Evolutionary conservation across 2,797 vertebrate species (phyloP).

Genomic region (Arrhamphus sclerolepis): DNA sequence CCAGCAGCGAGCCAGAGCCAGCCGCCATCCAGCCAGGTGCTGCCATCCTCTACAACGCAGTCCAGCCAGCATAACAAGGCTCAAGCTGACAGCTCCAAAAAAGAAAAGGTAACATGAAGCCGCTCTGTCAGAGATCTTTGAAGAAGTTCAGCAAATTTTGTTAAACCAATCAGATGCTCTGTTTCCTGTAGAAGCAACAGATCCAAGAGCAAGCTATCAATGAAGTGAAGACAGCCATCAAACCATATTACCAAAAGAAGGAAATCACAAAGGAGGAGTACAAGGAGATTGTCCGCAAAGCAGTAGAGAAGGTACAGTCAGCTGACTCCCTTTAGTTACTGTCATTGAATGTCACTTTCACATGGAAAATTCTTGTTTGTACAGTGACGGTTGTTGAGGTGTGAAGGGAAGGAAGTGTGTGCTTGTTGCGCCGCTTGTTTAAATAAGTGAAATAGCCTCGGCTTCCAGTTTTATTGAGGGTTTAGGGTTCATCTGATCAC

Average conservation of each 20-base stretch:
- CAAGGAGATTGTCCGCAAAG: conserved; percentile 98
- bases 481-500: too few relatives aligned
- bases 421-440: too few relatives aligned
- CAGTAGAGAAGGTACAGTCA: conserved; percentile 90
- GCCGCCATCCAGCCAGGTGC: conserved; percentile 77
- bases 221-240: conserved; percentile 95
- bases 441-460: too few relatives aligned
- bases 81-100: conserved; percentile 94
- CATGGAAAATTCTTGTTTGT: too few relatives aligned
- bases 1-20: conserved; percentile 68
- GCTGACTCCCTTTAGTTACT: too few relatives aligned
- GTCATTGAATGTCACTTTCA: too few relatives aligned
- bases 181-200: conserved; percentile 85
- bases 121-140: too few relatives aligned
- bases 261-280: conserved; percentile 98
- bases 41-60: conserved; percentile 86
- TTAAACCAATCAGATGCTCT: neutral
- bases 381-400: too few relatives aligned
- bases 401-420: too few relatives aligned
- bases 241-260: conserved; percentile 98
- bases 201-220: conserved; percentile 94
- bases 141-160: too few relatives aligned
- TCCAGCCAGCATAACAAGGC: conserved; percentile 83
- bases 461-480: too few relatives aligned
- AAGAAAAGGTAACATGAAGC: conserved; percentile 87